Percentiles rank a stretch among this genome's conserved stretches.
Conservation (phyloP, 2,888 invertebrate species). For the Clitarchus hookeri region DNA sequence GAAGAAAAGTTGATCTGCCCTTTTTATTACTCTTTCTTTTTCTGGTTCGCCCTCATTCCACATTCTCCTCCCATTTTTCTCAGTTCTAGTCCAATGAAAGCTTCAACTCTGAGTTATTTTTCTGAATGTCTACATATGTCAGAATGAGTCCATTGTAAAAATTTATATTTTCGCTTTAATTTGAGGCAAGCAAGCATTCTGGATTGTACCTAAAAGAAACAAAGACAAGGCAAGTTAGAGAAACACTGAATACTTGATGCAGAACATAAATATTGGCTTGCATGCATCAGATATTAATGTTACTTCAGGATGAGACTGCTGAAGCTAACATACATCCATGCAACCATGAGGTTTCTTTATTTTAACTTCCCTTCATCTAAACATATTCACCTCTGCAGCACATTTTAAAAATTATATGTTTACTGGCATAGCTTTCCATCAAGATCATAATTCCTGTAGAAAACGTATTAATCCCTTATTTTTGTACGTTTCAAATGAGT, state of each 20-base stretch:
- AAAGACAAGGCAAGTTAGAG: not conserved
- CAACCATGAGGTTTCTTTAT: too few relatives aligned
- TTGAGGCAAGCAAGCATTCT: not conserved
- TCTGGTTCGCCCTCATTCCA: not conserved
- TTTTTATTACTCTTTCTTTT: not conserved
- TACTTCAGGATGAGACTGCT: too few relatives aligned
- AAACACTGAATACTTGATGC: slow-evolving; percentile 6
- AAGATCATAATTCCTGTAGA: too few relatives aligned
- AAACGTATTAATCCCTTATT: too few relatives aligned
- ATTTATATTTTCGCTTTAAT: not conserved
- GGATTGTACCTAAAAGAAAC: not conserved
- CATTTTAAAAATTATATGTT: too few relatives aligned
- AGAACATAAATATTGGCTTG: not conserved
- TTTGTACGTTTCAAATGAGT: too few relatives aligned
- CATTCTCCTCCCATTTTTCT: not conserved
- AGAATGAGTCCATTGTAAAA: not conserved
- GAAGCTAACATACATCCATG: too few relatives aligned
- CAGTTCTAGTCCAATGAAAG: not conserved
- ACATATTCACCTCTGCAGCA: too few relatives aligned
- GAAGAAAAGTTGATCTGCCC: not conserved
- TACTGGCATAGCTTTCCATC: too few relatives aligned
- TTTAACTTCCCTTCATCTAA: too few relatives aligned
- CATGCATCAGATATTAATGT: not conserved
- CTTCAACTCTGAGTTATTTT: not conserved
- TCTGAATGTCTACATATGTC: not conserved